Evolutionary conservation across 2,797 vertebrate genomes (phyloP).

Genomic region (Sebastes cheni): DNA sequence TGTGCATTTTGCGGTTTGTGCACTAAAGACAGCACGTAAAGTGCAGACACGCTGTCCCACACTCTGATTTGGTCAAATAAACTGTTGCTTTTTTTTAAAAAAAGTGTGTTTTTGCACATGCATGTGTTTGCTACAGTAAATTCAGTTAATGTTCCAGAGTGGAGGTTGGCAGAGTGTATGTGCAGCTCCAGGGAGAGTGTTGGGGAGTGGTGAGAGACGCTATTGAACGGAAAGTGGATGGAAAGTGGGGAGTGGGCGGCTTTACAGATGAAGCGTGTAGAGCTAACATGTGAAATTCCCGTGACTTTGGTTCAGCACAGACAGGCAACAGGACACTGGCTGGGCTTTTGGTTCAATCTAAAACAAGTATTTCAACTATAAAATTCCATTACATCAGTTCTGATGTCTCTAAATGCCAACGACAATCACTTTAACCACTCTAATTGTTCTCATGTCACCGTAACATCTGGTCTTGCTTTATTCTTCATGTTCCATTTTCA

Average conservation of each 20-base stretch:
- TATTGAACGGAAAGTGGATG: slow-evolving; percentile 52
- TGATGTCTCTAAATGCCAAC: slow-evolving; percentile 10
- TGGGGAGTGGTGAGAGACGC: slow-evolving; percentile 30
- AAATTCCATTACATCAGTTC: slow-evolving; percentile 30
- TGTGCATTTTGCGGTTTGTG: slow-evolving; percentile 21
- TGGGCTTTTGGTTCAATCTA: background rate
- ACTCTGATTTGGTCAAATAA: slow-evolving; percentile 45
- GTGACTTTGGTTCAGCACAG: slow-evolving; percentile 12
- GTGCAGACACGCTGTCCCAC: background rate
- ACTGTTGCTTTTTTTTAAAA: background rate
- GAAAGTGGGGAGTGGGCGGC: slow-evolving; percentile 62
- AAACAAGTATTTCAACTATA: background rate
- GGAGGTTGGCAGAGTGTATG: slow-evolving; percentile 31
- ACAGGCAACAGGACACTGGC: slow-evolving; percentile 8
- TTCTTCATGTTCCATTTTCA: slow-evolving; percentile 36
- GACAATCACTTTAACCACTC: slow-evolving; percentile 41
- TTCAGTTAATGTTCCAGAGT: slow-evolving; percentile 35
- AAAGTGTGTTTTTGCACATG: slow-evolving; percentile 2
- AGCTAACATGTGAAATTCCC: slow-evolving; percentile 43
- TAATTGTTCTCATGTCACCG: slow-evolving; percentile 40
- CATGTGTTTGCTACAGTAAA: slow-evolving; percentile 23
- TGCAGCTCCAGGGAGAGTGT: slow-evolving; percentile 21
- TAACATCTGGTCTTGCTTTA: slow-evolving; percentile 58
- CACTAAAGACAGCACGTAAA: background rate
- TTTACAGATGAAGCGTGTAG: slow-evolving; percentile 40